These are phyloP conservation scores for Archocentrus centrarchus DNA, from an alignment of 2,113 vertebrate genomes.

Conservation along the genomic window DNA sequence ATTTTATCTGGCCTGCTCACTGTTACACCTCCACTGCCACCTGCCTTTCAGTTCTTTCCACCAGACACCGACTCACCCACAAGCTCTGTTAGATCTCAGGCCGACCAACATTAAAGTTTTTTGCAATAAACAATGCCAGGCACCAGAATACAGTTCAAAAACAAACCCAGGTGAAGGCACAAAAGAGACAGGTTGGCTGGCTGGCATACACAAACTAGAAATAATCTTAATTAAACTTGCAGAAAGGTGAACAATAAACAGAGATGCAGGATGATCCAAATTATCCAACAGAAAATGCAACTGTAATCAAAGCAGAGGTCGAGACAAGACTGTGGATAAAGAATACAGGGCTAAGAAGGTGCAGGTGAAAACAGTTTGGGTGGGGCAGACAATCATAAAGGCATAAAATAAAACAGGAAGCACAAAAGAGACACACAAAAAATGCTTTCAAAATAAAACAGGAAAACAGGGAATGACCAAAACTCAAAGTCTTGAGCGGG, in stretches of 20 bases:
- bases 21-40: neutral
- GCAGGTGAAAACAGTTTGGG: neutral
- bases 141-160: neutral
- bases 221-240: neutral
- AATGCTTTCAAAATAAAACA: neutral
- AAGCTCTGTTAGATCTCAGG: neutral
- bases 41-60: neutral
- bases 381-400: neutral
- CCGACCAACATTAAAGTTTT: neutral
- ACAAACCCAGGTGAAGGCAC: neutral
- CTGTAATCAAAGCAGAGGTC: neutral
- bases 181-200: neutral
- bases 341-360: neutral
- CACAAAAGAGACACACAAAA: neutral
- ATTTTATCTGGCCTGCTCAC: neutral
- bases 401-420: neutral
- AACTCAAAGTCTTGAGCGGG: neutral
- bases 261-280: neutral
- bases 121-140: too few relatives aligned
- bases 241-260: neutral
- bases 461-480: neutral
- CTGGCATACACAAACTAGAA: neutral
- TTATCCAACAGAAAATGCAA: fast-evolving
- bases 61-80: fast-evolving
- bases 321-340: neutral